A percentile compares a stretch with the other conserved stretches of the same genome.
phyloP scores from a whole-genome alignment of 2,113 vertebrate genomes.

The Peromyscus polionotus region DNA sequence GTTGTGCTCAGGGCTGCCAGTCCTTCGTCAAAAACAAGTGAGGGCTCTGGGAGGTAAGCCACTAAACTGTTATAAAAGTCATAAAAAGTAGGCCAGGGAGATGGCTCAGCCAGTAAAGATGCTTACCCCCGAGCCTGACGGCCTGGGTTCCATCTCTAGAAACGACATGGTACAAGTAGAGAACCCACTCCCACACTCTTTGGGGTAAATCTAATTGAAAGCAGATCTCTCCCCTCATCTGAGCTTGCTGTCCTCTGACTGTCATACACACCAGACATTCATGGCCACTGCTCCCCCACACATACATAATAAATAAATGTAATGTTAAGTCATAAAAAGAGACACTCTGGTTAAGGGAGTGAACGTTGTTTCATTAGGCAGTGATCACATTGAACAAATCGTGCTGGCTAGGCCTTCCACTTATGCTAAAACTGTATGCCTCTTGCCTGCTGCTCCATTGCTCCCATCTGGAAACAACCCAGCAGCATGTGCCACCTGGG shows the following conservation, averaged over 20 bases:
- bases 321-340: neutral
- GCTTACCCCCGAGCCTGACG: neutral
- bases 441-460: neutral
- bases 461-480: neutral
- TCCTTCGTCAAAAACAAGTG: neutral
- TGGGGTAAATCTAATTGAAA: conserved; percentile 72
- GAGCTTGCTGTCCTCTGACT: neutral
- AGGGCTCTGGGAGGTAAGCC: neutral
- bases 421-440: neutral
- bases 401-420: neutral
- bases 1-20: neutral
- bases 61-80: neutral
- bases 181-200: neutral
- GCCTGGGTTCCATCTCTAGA: neutral
- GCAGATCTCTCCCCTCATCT: conserved; percentile 50
- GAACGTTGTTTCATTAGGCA: neutral
- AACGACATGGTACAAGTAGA: neutral
- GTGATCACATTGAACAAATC: neutral
- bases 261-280: neutral
- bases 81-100: neutral
- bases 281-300: neutral
- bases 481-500: neutral
- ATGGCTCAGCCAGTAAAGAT: neutral
- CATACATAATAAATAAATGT: neutral
- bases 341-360: neutral